Base-by-base conservation (phyloP, 2,797 vertebrate species). In the Lutjanus argentimaculatus region DNA sequence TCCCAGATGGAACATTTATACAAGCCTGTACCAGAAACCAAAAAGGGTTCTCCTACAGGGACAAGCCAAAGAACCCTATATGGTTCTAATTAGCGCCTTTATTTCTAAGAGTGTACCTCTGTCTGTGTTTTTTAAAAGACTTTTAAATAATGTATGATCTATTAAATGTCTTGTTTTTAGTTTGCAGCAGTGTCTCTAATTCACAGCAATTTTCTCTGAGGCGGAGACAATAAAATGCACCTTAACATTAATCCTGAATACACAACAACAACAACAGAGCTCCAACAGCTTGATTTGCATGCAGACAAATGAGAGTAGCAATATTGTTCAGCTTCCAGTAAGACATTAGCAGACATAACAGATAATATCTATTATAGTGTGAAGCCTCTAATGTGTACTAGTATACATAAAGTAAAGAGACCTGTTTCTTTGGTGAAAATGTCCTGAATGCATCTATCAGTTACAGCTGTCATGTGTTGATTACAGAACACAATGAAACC, bases 201-300 rank as follows among this genome's bases (percentile, higher is more conserved):
- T 67, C 2, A 4, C 36, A 78, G 5, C 19, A 42, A 16, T 45
- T 43, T 53, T 58, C 46, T 53, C 42, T 8, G 30, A 64, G 3
- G 12, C 30, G 36, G 11, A 71, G 40, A 57, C 13, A 19, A 55
- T 21, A 53, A 68, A 55, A 22, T 30, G 15, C 1, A 1, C n/a
- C 43, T 64, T 22, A 14, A 59, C 49, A 52, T 67, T 53, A 64
- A 42, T 52, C 55, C 48, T 48, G 10, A 51, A 12, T 25, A 49
- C 48, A 72, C 10, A 16, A 76, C 22, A 78, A 76, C 22, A 78
- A 55, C 49, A 71, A 49, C 19, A 43, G 22, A 69, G 53, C 16
- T 59, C 63, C 71, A 46, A 7, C 49, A 48, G 42, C 42, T 64
- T 61, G 1, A 73, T 83, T 84, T 81, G 40, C 67, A 81, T 85